Base-by-base conservation (phyloP, 2,113 vertebrate genomes). In the Okapia johnstoni region DNA sequence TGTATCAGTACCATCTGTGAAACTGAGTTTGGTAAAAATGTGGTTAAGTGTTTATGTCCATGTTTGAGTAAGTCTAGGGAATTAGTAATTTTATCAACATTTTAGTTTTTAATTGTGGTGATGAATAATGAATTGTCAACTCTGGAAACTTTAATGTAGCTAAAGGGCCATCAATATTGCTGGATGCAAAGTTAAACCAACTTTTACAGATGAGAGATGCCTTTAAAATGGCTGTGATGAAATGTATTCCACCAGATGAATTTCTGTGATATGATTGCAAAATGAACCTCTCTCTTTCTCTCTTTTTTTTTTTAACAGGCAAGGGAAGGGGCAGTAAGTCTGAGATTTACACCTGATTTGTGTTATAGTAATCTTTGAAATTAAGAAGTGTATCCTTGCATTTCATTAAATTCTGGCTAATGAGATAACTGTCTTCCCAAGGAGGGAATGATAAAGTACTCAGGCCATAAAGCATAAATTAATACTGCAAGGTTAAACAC, bases 341-440 rank as follows among this genome's bases (percentile, higher is more conserved):
- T 98, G 99, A 99, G 99, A 99, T 99, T 99, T 99, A 99, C 99
- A 99, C 99, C 99, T 99, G 99, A 99, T 99, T 99, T 99, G 99
- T 99, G 99, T 99, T 99, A 99, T 99, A 99, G 99, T 99, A 99
- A 99, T 99, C 99, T 99, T 99, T 99, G 99, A 99, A 99, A 99
- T 99, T 99, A 99, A 99, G 99, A 99, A 99, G 99, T 99, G 99
- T 99, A 99, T 99, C 99, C 99, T 99, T 99, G 99, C 99, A 99
- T 99, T 99, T 99, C 99, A 99, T 99, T 99, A 99, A 99, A 99
- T 99, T 99, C 99, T 98, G 98, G 99, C 99, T 99, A 99, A 99
- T 99, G 99, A 99, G 99, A 99, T 99, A 99, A 99, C 99, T 99
- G 99, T 99, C 99, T 99, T 99, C 99, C 99, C 99, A 99, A 99